These are phyloP conservation scores for Gadopsis marmoratus DNA, from an alignment of 2,797 vertebrate genomes.

Conservation along the genomic window DNA sequence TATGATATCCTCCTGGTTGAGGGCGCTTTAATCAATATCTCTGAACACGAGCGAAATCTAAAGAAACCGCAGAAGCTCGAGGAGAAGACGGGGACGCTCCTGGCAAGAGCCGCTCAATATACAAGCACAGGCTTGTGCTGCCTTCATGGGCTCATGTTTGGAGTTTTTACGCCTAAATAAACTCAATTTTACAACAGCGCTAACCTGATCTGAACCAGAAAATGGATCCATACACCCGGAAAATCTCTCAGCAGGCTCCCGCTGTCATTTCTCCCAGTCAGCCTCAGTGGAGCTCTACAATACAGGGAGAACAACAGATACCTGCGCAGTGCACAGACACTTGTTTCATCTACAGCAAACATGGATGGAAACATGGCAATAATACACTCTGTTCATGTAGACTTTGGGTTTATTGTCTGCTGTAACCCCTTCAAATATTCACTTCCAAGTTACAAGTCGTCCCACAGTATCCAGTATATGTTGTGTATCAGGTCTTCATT, in stretches of 20 bases:
- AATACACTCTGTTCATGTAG: not conserved
- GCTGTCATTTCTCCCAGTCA: conserved; percentile 57
- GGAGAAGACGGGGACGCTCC: not conserved
- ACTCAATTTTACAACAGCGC: conserved; percentile 77
- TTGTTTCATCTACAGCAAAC: conserved; percentile 16
- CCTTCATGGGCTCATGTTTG: conserved; percentile 69
- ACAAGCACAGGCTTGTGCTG: conserved; percentile 55
- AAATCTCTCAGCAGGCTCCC: conserved; percentile 74
- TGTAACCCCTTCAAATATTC: not conserved
- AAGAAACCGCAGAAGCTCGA: conserved; percentile 30
- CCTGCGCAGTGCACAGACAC: conserved; percentile 10
- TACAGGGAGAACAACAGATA: conserved; percentile 43
- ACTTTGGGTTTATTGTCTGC: not conserved
- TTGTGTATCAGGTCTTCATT: not conserved
- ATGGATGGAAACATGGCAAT: not conserved
- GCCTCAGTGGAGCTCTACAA: conserved; percentile 50
- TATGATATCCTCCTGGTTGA: conserved; percentile 17
- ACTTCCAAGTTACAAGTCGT: not conserved
- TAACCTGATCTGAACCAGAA: conserved; percentile 81
- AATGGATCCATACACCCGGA: conserved; percentile 76
- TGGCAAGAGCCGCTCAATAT: conserved; percentile 45
- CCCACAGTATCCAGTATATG: not conserved
- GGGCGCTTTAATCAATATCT: conserved; percentile 47
- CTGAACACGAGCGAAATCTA: conserved; percentile 22
- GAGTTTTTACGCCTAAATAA: conserved; percentile 79